A percentile compares a stretch with the other conserved stretches of the same genome.
Conservation (phyloP, 2,113 vertebrate species). For the Urocitellus parryii region DNA sequence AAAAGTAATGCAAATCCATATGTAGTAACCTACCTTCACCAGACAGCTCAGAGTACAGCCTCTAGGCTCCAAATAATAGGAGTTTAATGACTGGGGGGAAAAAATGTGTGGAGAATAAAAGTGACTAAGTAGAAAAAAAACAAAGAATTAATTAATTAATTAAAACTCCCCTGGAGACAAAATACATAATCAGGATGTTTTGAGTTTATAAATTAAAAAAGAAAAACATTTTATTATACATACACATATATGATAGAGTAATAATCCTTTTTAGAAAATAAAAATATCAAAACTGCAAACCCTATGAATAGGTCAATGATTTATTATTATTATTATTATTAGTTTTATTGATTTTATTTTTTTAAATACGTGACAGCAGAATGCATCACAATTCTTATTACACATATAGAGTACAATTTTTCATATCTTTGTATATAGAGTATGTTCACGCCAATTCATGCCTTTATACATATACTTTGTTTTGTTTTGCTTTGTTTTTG, state of each 20-base stretch:
- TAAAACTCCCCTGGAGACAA: not conserved
- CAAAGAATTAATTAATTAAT: not conserved
- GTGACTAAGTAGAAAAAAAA: not conserved
- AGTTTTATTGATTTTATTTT: too few relatives aligned
- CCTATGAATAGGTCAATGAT: not conserved
- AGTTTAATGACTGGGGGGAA: not conserved
- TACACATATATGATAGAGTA: not conserved
- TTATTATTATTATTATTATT: not conserved
- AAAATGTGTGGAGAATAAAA: not conserved
- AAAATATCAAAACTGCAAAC: conserved; percentile 33
- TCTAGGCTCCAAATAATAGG: not conserved
- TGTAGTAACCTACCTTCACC: not conserved
- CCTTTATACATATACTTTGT: too few relatives aligned
- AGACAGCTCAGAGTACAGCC: not conserved
- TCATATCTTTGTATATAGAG: too few relatives aligned
- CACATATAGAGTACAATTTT: too few relatives aligned
- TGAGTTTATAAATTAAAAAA: not conserved
- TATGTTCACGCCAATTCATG: too few relatives aligned
- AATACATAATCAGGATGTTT: not conserved
- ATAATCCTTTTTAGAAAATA: not conserved
- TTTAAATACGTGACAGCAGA: too few relatives aligned
- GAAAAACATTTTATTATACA: not conserved
- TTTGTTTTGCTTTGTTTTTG: too few relatives aligned
- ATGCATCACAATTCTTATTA: too few relatives aligned
- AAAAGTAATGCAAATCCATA: not conserved